Base-by-base conservation (phyloP, 1,140 invertebrate genomes). In the Halesus radiatus region DNA sequence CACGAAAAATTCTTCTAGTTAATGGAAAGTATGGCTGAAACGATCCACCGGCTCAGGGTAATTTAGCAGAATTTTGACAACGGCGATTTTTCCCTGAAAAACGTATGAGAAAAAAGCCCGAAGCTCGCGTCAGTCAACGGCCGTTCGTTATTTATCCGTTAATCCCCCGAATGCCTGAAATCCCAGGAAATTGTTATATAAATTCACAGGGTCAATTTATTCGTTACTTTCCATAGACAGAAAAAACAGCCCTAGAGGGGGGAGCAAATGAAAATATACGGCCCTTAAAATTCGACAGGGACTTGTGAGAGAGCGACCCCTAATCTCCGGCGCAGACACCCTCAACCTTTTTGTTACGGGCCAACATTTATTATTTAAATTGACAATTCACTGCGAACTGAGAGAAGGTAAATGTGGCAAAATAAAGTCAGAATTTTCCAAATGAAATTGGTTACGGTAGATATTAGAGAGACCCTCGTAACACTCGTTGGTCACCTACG, bases 261-360 rank as follows among this genome's bases (percentile, higher is more conserved):
- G 68, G 76, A 73, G 52, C 80, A 81, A 81, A 81, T 81, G 70
- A 81, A 81, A 81, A 81, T 81, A 81, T 81, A 81, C 80, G 80
- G 64, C 76, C 80, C 72, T 81, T 81, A 74, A 81, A 81, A 81
- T 81, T 81, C 77, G 80, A 81, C 76, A 81, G 68, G 76, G 76
- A 56, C 64, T 77, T 54, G 50, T 16, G 76, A 58, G 80, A 37
- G 53, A 54, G 76, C 37, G 20, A 15, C 76, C 56, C 32, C 72
- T 50, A 45, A 60, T 60, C 56, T 64, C 56, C 20, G 29, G 23
- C 13, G 22, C 37, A 76, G 18, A 76, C n/a, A 50, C 45, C 23
- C 56, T 52, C 54, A 76, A 76, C 74, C 54, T 64, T 76, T 60
- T 76, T 20, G 32, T 75, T 15, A 56, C 22, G 26, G 26, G 32